A percentile compares a stretch with the other conserved stretches of the same genome.
Evolutionary conservation across 2,888 invertebrate species (phyloP).

Genomic region (Thysanoteuthis rhombus): DNA sequence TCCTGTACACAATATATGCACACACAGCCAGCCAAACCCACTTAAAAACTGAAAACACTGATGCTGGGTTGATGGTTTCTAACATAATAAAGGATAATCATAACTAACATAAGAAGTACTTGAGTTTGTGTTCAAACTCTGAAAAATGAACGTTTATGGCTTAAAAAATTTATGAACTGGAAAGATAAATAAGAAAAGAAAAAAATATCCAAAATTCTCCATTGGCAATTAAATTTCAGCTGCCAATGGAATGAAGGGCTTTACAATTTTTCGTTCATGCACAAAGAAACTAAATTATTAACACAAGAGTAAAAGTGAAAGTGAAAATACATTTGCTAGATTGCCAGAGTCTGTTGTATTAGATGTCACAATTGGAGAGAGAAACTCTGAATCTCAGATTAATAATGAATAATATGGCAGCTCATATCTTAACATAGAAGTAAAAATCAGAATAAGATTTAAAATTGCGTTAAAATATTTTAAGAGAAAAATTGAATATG

Average conservation of each 20-base stretch:
- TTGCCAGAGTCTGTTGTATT: background rate
- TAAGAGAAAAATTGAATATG: background rate
- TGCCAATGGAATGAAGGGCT: background rate
- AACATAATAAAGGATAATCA: background rate
- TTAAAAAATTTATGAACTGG: background rate
- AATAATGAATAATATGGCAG: background rate
- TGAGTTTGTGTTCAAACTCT: background rate
- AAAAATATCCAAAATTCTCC: too few species aligned
- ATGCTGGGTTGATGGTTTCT: too few species aligned
- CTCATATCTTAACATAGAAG: background rate
- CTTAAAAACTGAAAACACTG: too few species aligned
- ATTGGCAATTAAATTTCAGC: background rate
- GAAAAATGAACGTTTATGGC: background rate
- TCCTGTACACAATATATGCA: too few species aligned
- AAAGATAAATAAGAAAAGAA: too few species aligned
- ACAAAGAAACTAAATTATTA: conserved; percentile 12
- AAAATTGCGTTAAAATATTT: background rate
- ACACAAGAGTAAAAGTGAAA: background rate
- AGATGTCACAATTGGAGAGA: background rate
- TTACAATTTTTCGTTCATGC: background rate
- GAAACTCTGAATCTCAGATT: background rate
- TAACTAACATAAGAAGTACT: background rate
- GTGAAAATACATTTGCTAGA: background rate
- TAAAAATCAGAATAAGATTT: background rate
- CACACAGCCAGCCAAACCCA: too few species aligned